Evolutionary conservation across 92 coral and sea anemone species (phyloP), one percentile per base, ranked within the genome.

Genomic region (Epizoanthus ramosus): DNA sequence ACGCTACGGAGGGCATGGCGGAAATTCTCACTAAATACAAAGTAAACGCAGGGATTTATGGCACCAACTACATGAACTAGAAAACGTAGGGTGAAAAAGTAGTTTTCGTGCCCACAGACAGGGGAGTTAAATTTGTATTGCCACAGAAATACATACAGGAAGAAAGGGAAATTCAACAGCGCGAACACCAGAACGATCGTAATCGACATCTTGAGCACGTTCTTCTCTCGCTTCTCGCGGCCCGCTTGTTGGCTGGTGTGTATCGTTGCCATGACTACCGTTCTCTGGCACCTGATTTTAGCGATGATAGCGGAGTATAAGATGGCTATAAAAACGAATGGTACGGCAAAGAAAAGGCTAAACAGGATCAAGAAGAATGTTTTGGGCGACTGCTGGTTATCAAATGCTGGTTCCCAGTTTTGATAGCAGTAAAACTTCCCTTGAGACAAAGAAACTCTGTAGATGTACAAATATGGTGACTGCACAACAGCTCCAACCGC

Each of bases 1-100:
- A 67, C 6, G 6, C 28, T 41, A 8, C 28, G 47, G 47, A 86
- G 74, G 35, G 87, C 87, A 64, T 64, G 87, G 25, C 90, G 87
- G 50, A 80, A 87, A 45, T 63, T 82, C 45, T 74, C 61, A 63
- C 83, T 82, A 53, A 81, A 87, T 50, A 87, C 68, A 54, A 68
- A 67, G 39, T 87, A 87, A 37, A 87, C 70, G 50, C 75, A 74
- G 18, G 90, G 90, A 22, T 82, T 81, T 19, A 87, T 64, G 25
- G 87, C 90, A 50, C 87, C 68, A 73, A 81, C 83, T 5, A 81
- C 73, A 75, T 87, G 87, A 25, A 84, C 87, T 4, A 82, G 54
- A 56, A 87, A 87, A 16, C 61, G 56, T 39, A 65, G 58, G n/a
- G 45, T 57, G 28, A 87, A 87, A 25, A 80, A 72, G 7, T 66